Conservation (phyloP, 2,113 vertebrate genomes). For the Leptocoma aspasia region DNA sequence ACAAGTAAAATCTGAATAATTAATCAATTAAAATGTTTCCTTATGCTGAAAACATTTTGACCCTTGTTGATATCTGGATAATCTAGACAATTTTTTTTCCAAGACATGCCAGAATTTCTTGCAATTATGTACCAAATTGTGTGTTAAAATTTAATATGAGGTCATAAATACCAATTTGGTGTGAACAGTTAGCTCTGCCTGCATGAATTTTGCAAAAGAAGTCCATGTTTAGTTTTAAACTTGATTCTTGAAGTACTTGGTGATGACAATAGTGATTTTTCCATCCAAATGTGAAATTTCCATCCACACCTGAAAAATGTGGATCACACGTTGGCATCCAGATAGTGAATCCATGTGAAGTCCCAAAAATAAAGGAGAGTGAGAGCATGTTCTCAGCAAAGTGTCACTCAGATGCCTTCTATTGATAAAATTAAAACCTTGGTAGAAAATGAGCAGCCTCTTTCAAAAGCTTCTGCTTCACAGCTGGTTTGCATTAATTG, state of each 20-base stretch:
- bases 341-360: background rate
- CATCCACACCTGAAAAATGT: background rate
- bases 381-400: background rate
- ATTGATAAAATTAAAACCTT: slow-evolving; percentile 65
- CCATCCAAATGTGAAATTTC: too few relatives aligned
- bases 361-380: background rate
- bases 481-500: slow-evolving; percentile 80
- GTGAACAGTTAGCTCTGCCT: background rate
- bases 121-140: background rate
- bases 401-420: slow-evolving; percentile 14
- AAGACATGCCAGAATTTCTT: background rate
- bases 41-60: background rate
- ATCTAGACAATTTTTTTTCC: background rate
- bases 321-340: background rate
- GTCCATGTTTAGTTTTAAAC: background rate
- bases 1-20: background rate
- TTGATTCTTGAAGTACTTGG: background rate
- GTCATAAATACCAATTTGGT: background rate
- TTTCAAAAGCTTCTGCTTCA: slow-evolving; percentile 29
- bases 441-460: slow-evolving; percentile 36
- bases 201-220: background rate
- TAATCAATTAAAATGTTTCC: background rate
- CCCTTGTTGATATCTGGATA: background rate
- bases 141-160: background rate
- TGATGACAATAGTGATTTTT: background rate